Base-by-base conservation (phyloP, 2,888 invertebrate genomes). In the Noctua comes region DNA sequence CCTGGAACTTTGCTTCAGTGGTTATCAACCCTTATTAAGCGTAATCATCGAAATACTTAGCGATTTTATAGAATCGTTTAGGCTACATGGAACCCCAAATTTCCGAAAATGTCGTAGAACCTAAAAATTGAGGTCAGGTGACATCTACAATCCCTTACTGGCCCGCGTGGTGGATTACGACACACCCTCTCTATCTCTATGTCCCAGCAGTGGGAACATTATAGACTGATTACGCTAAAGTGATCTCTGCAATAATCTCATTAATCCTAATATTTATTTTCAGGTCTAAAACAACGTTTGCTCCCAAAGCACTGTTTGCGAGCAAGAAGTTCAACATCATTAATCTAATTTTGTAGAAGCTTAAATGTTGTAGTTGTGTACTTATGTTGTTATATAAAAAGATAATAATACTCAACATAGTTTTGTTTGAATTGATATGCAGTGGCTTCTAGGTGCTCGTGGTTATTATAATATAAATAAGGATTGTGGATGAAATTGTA, bases 201-300 rank as follows among this genome's bases (percentile, higher is more conserved):
- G 59, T 7, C 16, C 18, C 59, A 18, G 27, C 18, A 27, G 21
- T 31, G 18, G 31, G 31, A 21, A 21, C 3, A 62, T 65, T 24
- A 24, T 36, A 10, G 10, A 21, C 36, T 64, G 31, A 31, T 21
- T 6, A 64, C 2, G 1, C 2, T 13, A 40, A 65, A 40, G n/a
- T 11, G 1, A 40, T 43, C 21, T 51, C 31, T 64, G 31, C 7
- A 65, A 21, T n/a, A 21, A 77, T 21, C 21, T 21, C 6, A 71
- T 21, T 16, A 13, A 43, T 68, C 11, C 51, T 51, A 36, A 1
- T 66, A 65, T 59, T 64, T 70, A 11, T 77, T 89, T 89, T 57
- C 84, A 90, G 90, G 82, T 73, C 84, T 40, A 21, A 80, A 83
- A 27, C 81, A 80, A 51, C 76, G 57, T 11, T 62, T 62, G 18